These are phyloP conservation scores for Alligator mississippiensis DNA, from an alignment of 2,113 vertebrate genomes.

Conservation along the genomic window DNA sequence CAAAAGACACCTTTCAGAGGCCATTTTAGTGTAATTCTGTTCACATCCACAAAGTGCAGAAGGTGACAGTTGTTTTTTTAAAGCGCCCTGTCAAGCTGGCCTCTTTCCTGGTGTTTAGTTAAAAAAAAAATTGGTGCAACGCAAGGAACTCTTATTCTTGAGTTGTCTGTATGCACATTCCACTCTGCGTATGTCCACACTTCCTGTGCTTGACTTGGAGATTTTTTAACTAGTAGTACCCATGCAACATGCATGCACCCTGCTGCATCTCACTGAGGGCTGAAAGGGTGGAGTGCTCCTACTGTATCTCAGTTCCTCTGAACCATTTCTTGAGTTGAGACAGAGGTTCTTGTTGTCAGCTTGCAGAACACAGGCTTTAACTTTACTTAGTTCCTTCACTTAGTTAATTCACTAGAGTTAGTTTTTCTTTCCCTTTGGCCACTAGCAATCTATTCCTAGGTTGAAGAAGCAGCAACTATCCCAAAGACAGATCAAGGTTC, in stretches of 20 bases:
- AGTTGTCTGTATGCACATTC: not conserved
- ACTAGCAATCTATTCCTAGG: no score
- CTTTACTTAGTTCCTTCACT: not conserved
- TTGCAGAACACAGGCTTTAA: not conserved
- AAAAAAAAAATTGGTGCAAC: not conserved
- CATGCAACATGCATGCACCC: not conserved
- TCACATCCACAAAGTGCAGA: not conserved
- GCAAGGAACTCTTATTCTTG: no score
- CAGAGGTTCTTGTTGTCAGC: not conserved
- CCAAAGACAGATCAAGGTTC: no score
- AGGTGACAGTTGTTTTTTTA: not conserved
- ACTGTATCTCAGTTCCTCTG: not conserved
- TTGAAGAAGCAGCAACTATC: no score
- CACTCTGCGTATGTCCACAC: not conserved
- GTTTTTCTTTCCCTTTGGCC: not conserved
- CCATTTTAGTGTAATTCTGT: not conserved
- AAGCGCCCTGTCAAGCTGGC: not conserved
- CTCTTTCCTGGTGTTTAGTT: not conserved
- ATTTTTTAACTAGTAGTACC: not conserved
- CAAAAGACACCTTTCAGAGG: not conserved
- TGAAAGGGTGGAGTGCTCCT: not conserved
- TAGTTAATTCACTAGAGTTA: not conserved
- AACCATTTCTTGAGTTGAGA: no score
- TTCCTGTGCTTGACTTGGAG: not conserved
- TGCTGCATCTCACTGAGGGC: not conserved